Evolutionary conservation across 2,113 vertebrate genomes (phyloP), one percentile per base, ranked within the genome.

Genomic region (Varanus salvator): DNA sequence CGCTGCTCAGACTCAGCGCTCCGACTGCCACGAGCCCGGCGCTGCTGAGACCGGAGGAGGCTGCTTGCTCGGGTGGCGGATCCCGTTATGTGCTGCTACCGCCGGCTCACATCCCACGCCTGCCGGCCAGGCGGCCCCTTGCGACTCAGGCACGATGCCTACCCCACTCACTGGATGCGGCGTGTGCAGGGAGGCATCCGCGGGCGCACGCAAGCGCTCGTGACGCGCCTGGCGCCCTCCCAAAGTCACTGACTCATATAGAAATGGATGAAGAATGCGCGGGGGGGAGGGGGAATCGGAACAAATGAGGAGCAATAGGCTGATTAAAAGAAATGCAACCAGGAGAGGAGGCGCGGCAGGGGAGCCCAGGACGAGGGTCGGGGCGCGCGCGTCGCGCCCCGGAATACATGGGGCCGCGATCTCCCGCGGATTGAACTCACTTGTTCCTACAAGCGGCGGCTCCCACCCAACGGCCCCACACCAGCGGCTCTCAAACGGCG

Each of bases 221-320:
- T 71, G 86, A 54, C 68, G 74, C 60, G 23, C 3, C 23, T 38
- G 75, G 66, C 19, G 48, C 50, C 74, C 82, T 38, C 64, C 82
- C 82, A 31, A 54, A 54, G 27, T 3, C 80, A 12, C 68, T 80
- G 88, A 90, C 83, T 90, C 88, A 85, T 19, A 57, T 7, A 21
- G 27, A 52, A 44, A 69, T 0, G 78, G 78, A 14, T 2, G 23
- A 6, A 52, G 83, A 75, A 68, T n/a, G 77, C 6, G 2, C 4
- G 27, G 2, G 15, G 60, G 72, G 29, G 38, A 17, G n/a, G 80
- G 44, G 31, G 15, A 25, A 57, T 27, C 25, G 80, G 57, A 83
- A 89, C 1, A 27, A 21, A 3, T 25, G 54, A 50, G 14, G 86
- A 78, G 72, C 4, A 76, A 86, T 15, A 14, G 17, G 31, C 50